phyloP scores from a whole-genome alignment of 2,888 invertebrate genomes.

The Morpho deidamia region DNA sequence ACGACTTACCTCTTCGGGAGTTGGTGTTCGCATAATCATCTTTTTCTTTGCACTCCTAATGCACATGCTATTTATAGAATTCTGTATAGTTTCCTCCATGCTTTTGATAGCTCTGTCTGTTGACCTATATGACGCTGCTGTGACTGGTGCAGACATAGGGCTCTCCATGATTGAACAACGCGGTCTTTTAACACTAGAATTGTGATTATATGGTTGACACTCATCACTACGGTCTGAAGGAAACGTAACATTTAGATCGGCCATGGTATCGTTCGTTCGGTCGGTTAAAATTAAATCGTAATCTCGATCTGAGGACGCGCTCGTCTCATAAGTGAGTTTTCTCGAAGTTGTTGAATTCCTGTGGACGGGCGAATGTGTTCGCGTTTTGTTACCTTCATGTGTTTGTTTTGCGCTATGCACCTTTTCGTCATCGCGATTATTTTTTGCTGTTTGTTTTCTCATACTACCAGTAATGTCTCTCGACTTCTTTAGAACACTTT shows the following conservation, averaged over 20 bases:
- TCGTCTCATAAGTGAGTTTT: constrained; percentile 54
- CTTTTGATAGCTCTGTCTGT: constrained; percentile 40
- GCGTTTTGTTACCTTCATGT: constrained; percentile 37
- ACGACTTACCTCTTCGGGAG: constrained; percentile 45
- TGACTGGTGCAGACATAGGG: constrained; percentile 21
- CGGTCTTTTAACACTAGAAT: constrained; percentile 23
- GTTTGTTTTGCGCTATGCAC: constrained; percentile 26
- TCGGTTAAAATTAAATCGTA: constrained; percentile 59
- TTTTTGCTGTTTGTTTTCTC: constrained; percentile 36
- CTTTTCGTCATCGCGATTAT: constrained; percentile 16
- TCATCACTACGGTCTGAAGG: constrained; percentile 60
- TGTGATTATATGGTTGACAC: constrained; percentile 27
- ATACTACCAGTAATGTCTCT: constrained; percentile 53
- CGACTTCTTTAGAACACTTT: constrained; percentile 55
- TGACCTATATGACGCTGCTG: constrained; percentile 25
- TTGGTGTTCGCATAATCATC: constrained; percentile 29
- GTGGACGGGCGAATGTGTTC: constrained; percentile 44
- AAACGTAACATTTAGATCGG: constrained; percentile 67
- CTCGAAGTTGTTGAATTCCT: constrained; percentile 39
- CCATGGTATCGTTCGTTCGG: constrained; percentile 71
- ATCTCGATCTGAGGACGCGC: constrained; percentile 50
- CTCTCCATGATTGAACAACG: constrained; percentile 31
- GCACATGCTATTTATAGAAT: constrained; percentile 37
- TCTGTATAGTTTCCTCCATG: constrained; percentile 38
- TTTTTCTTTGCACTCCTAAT: constrained; percentile 24